A percentile compares a stretch with the other conserved stretches of the same genome.
These are phyloP conservation scores for Auanema sp. DNA, from an alignment of 2,888 invertebrate species.

Conservation along the genomic window DNA sequence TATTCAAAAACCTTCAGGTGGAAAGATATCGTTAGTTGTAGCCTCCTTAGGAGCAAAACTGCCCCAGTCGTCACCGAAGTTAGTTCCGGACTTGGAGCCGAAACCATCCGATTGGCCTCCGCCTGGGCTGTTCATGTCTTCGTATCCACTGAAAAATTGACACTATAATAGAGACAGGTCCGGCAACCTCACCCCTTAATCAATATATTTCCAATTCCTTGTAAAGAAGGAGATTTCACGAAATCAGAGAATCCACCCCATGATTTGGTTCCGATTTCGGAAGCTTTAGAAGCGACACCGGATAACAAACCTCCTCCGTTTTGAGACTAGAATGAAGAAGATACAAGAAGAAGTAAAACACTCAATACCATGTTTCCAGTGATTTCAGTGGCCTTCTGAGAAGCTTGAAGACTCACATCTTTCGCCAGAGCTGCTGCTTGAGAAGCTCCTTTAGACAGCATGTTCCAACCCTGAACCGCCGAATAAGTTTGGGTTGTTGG, in stretches of 20 bases:
- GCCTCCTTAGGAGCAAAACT: not conserved
- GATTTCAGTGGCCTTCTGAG: slow-evolving; percentile 58
- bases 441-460: slow-evolving; percentile 58
- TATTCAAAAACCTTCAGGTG: slow-evolving; percentile 1
- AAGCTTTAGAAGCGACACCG: slow-evolving; percentile 50
- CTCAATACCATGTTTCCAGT: slow-evolving; percentile 36
- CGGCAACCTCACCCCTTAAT: slow-evolving; percentile 25
- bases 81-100: not conserved
- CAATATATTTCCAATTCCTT: slow-evolving; percentile 43
- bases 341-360: slow-evolving; percentile 6
- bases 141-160: slow-evolving; percentile 47
- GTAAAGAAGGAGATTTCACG: slow-evolving; percentile 62
- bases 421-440: slow-evolving; percentile 60
- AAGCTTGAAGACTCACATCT: slow-evolving; percentile 56
- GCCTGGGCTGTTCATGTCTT: slow-evolving; percentile 44
- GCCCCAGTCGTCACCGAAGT: not conserved
- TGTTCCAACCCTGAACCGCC: slow-evolving; percentile 58
- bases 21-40: slow-evolving; percentile 9
- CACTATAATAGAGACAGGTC: not conserved
- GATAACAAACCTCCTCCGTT: slow-evolving; percentile 39
- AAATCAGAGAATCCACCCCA: slow-evolving; percentile 57
- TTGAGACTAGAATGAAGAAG: slow-evolving; percentile 29
- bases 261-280: slow-evolving; percentile 56
- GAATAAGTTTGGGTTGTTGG: no score
- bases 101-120: slow-evolving; percentile 11